A percentile compares a stretch with the other conserved stretches of the same genome.
phyloP scores from a whole-genome alignment of 2,113 vertebrate species.

The Butorides virescens region DNA sequence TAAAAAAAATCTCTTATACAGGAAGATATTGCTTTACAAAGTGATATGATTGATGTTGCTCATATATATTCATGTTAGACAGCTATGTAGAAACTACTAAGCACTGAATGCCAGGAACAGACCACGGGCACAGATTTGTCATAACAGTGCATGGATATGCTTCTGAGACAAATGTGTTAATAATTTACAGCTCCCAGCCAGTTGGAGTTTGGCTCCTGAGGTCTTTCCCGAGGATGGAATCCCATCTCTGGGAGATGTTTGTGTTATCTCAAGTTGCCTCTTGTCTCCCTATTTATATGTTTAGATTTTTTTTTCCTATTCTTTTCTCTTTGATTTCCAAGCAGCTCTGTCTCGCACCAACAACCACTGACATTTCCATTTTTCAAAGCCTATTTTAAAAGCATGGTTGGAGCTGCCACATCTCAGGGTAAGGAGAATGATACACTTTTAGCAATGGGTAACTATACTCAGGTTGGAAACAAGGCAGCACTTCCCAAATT shows the following conservation, averaged over 20 bases:
- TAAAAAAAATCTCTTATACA: background rate
- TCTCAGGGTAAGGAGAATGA: background rate
- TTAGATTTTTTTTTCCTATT: background rate
- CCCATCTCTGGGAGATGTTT: conserved; percentile 25
- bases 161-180: conserved; percentile 66
- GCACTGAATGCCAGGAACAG: conserved; percentile 25
- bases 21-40: conserved; percentile 56
- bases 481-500: background rate
- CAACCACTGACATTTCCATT: background rate
- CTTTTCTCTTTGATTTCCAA: conserved; percentile 14
- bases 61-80: conserved; percentile 32
- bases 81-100: conserved; percentile 51
- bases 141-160: conserved; percentile 9
- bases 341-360: background rate
- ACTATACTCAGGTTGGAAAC: background rate
- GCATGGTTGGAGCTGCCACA: background rate
- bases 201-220: conserved; percentile 27
- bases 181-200: conserved; percentile 57
- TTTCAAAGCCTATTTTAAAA: conserved; percentile 37
- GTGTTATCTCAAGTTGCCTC: conserved; percentile 59
- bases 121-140: conserved; percentile 35
- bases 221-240: conserved; percentile 46
- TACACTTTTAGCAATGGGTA: background rate
- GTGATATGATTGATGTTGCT: conserved; percentile 60
- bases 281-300: conserved; percentile 49